Conservation (phyloP, 2,113 vertebrate genomes). For the Cyrtonyx montezumae region DNA sequence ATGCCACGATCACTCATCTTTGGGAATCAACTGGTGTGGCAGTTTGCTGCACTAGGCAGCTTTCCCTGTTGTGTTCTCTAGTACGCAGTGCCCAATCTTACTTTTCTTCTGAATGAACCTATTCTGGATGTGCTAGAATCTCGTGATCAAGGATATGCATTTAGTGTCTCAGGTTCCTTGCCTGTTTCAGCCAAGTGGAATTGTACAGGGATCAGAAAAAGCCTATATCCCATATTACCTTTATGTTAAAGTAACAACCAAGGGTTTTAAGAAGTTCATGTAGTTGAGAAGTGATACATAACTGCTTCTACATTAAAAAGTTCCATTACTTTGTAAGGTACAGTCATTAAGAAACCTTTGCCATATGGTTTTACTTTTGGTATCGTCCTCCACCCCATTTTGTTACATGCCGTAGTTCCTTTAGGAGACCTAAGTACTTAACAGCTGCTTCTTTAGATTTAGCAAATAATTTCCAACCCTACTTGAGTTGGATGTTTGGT, state of each 20-base stretch:
- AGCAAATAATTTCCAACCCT: background rate
- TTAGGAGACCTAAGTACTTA: background rate
- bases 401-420: background rate
- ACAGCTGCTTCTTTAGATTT: background rate
- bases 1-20: background rate
- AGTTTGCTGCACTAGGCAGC: background rate
- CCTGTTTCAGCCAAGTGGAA: background rate
- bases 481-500: background rate
- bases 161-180: background rate
- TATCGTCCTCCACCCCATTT: background rate
- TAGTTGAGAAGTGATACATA: conserved; percentile 10
- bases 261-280: conserved; percentile 40
- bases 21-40: background rate
- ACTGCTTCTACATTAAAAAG: conserved; percentile 57
- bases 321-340: conserved; percentile 40
- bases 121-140: background rate
- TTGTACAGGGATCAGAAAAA: background rate
- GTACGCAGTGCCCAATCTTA: background rate
- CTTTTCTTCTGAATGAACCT: background rate
- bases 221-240: background rate
- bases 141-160: accelerated
- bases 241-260: conserved; percentile 49
- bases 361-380: background rate
- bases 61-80: accelerated
- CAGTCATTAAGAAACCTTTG: conserved; percentile 2